Base-by-base conservation (phyloP, 2,797 vertebrate genomes). In the Propithecus perrieri region DNA sequence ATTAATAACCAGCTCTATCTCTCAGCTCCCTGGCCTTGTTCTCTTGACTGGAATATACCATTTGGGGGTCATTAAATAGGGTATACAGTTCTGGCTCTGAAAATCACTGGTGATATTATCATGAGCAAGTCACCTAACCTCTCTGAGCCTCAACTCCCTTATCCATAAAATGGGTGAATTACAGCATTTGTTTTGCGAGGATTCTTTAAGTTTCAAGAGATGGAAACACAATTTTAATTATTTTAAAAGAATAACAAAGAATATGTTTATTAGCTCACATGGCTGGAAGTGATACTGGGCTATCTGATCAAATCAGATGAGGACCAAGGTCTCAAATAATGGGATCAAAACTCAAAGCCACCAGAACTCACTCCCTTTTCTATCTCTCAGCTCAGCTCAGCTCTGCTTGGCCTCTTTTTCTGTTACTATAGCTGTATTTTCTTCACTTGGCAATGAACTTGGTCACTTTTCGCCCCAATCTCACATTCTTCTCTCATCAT, bases 191-290 rank as follows among this genome's bases (percentile, higher is more conserved):
- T 65, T 61, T 71, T 91, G 22, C 61, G 85, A 95, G 55, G 20
- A 86, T 79, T 83, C 57, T 69, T 80, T 87, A 91, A 24, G 46
- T 48, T 83, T 14, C 20, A 92, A 76, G 43, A 89, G 57, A 85
- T 1, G 86, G 69, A 83, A 93, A 72, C 17, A 24, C 3, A 76
- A 59, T 92, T 72, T 15, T 18, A 85, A 74, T 28, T 86, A 80
- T 41, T 95, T 97, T 89, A 80, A 74, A 48, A 75, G 26, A 74
- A 94, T 71, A 24, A 93, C 6, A 79, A 83, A 53, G 38, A 69
- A 72, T 83, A 24, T 26, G 18, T 67, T 71, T 59, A 26, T 41
- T 80, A 80, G 43, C n/a, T 65, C 48, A 76, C 2, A 13, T 41
- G 26, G 75, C 38, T 63, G 26, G 69, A 53, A 84, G 3, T 4